Evolutionary conservation across 2,888 invertebrate genomes (phyloP), one percentile per base, ranked within the genome.

Genomic region (Ectemnius lituratus): DNA sequence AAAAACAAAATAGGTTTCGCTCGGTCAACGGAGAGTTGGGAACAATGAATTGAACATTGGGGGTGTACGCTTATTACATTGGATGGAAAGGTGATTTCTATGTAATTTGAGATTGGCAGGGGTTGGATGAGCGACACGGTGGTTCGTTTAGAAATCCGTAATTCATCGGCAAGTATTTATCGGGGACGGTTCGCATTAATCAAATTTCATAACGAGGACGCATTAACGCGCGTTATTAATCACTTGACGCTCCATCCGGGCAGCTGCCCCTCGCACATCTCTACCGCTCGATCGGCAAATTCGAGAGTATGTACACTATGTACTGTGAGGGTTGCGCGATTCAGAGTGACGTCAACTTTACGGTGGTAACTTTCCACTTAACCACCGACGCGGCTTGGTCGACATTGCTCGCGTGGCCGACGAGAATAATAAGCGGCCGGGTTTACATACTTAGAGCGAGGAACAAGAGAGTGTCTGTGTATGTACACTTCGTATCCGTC

Each of bases 341-440:
- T 61, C 18, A 52, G 16, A n/a, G 56, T 60, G 58, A 23, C 56
- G 58, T 57, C 66, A 59, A 69, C 63, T 74, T 63, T 62, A 27
- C 37, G 58, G 14, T 37, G 13, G 70, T 57, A 76, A 76, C 74
- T 76, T 76, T 76, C 70, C 76, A 76, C 76, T 74, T 76, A 61
- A 62, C 14, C 69, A 62, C 14, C 52, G 16, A 1, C 47, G 47
- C 52, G 16, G 52, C 52, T 4, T n/a, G 8, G 16, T 11, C 52
- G 68, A 58, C 62, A 59, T 62, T 65, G 62, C 62, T 58, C 73
- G 61, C 58, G 28, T 58, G 52, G 27, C 37, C 37, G 37, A 14
- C 45, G 16, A 11, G 60, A 63, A 66, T 74, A 69, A 75, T 23
- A 62, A 28, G 4, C 68, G 65, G 46, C 23, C 49, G 62, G 46